phyloP scores from a whole-genome alignment of 2,113 vertebrate species.

The Lycaon pictus region DNA sequence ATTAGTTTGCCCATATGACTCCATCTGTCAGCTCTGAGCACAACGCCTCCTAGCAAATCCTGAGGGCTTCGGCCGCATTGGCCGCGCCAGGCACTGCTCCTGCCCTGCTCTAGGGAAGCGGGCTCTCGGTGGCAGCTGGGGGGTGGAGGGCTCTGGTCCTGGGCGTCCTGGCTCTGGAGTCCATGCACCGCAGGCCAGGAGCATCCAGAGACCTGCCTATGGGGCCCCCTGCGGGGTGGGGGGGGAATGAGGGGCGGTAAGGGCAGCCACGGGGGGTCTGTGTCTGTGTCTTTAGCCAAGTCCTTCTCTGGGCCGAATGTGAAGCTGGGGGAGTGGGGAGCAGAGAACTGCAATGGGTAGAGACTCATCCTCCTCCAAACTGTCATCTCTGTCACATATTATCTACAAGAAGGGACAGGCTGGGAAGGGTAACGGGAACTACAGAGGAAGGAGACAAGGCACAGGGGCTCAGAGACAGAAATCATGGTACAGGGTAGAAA shows the following conservation, averaged over 20 bases:
- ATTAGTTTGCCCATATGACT: constrained; percentile 87
- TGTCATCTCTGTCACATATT: background rate
- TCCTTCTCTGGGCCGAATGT: background rate
- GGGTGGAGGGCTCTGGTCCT: background rate
- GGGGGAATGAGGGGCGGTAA: no score
- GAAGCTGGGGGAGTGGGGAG: background rate
- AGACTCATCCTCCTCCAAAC: background rate
- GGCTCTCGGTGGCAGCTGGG: background rate
- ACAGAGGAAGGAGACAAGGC: background rate
- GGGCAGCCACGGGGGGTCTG: background rate
- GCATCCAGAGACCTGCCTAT: background rate
- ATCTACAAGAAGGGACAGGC: background rate
- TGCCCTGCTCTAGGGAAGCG: background rate
- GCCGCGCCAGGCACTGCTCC: accelerated
- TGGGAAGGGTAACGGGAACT: background rate
- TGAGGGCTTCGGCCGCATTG: background rate
- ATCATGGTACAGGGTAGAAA: accelerated
- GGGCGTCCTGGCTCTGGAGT: background rate
- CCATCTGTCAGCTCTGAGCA: constrained; percentile 88
- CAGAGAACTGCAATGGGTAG: background rate
- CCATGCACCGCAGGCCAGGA: accelerated
- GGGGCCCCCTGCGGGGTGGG: background rate
- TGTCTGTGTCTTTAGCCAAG: background rate
- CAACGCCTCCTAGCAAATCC: constrained; percentile 72
- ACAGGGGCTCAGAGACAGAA: background rate